Percentiles rank a stretch among this genome's conserved stretches.
phyloP scores from a whole-genome alignment of 2,113 vertebrate genomes.

The Psettodes erumei region DNA sequence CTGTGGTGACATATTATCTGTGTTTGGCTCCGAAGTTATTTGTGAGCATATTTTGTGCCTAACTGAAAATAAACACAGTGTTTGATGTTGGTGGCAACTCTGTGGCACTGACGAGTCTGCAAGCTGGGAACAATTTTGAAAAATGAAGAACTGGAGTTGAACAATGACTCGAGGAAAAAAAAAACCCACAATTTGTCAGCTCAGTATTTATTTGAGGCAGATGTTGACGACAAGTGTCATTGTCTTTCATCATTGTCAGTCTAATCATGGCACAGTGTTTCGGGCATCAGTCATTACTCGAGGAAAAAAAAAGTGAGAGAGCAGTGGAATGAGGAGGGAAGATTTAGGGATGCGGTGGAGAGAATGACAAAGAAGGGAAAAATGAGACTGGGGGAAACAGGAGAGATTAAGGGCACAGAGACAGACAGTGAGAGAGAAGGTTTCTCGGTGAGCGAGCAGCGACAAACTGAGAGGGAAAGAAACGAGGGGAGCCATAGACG shows the following conservation, averaged over 20 bases:
- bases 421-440: slow-evolving; percentile 33
- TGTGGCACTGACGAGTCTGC: slow-evolving; percentile 33
- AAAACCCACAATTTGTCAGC: slow-evolving; percentile 61
- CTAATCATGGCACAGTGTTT: slow-evolving; percentile 68
- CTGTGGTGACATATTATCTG: slow-evolving; percentile 26
- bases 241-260: slow-evolving; percentile 68
- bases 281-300: slow-evolving; percentile 62
- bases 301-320: slow-evolving; percentile 30
- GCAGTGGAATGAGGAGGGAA: slow-evolving; percentile 55
- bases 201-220: slow-evolving; percentile 73
- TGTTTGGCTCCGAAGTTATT: slow-evolving; percentile 27
- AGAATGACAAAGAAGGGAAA: slow-evolving; percentile 73
- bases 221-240: slow-evolving; percentile 65
- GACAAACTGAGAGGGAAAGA: slow-evolving; percentile 35
- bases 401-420: slow-evolving; percentile 66
- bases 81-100: slow-evolving; percentile 46
- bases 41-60: slow-evolving; percentile 44
- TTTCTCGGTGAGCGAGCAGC: slow-evolving; percentile 39
- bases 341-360: slow-evolving; percentile 66
- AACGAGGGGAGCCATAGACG: slow-evolving; percentile 56
- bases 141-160: slow-evolving; percentile 38
- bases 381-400: slow-evolving; percentile 58
- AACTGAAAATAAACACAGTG: slow-evolving; percentile 48
- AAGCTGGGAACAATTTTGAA: slow-evolving; percentile 37
- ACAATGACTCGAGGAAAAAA: slow-evolving; percentile 35